A percentile compares a stretch with the other conserved stretches of the same genome.
These are phyloP conservation scores for Drosophila athabasca DNA, from an alignment of 1,140 invertebrate genomes.

Conservation along the genomic window DNA sequence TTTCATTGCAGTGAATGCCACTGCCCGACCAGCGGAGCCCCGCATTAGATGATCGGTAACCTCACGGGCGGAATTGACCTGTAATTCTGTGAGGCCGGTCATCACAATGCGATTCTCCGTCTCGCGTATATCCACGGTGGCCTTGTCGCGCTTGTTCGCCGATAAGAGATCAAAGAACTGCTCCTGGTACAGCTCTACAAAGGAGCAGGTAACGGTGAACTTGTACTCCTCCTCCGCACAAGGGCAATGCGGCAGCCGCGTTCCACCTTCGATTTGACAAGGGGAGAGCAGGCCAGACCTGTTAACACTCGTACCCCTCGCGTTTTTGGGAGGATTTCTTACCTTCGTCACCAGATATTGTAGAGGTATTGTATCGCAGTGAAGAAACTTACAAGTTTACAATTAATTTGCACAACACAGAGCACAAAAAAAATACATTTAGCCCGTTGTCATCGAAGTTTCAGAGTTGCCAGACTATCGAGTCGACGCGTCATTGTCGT, in stretches of 20 bases:
- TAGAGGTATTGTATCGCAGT: no score
- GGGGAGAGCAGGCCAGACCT: constrained; percentile 83
- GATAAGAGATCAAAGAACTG: constrained; percentile 91
- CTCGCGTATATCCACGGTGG: constrained; percentile 93
- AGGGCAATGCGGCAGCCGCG: constrained; percentile 89
- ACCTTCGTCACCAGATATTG: no score
- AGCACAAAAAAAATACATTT: no score
- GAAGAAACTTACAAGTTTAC: no score
- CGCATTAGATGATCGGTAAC: constrained; percentile 88
- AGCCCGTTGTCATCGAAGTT: no score
- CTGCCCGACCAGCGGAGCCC: constrained; percentile 91
- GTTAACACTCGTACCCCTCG: no score
- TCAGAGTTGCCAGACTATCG: no score
- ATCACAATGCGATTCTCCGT: constrained; percentile 88
- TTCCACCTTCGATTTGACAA: constrained; percentile 88
- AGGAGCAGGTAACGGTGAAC: constrained; percentile 90
- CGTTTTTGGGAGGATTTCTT: no score
- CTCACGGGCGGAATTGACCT: constrained; percentile 86
- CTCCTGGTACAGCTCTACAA: constrained; percentile 91
- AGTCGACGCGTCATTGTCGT: no score
- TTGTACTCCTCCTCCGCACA: constrained; percentile 87
- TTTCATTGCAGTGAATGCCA: constrained; percentile 97
- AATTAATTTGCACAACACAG: no score
- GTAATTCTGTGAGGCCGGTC: constrained; percentile 88
- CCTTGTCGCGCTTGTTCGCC: constrained; percentile 87